Evolutionary conservation across 2,888 invertebrate genomes (phyloP), one percentile per base, ranked within the genome.

Genomic region (Himalopsyche anomala): DNA sequence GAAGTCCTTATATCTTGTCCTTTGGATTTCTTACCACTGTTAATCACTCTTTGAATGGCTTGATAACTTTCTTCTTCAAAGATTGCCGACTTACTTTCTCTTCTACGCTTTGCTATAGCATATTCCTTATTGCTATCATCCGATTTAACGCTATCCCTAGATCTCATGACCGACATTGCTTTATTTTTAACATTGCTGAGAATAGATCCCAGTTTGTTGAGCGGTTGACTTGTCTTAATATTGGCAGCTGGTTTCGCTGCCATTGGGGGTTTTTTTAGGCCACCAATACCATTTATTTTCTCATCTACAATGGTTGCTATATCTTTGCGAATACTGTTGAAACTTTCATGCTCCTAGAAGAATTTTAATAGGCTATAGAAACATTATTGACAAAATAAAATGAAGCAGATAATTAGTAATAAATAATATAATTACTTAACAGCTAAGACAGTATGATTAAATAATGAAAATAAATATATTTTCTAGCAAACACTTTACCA

Each of bases 121-220:
- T 38, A 74, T 15, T 74, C 74, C 15, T 74, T 38, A 74, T 74
- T 15, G 45, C 19, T 12, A 45, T 74, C 38, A 74, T 74, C 74
- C 36, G 74, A 74, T 84, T 51, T 84, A 9, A 86, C 19, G 12
- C 74, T 89, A 87, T 89, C 90, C 83, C 89, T 45, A 88, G 91
- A 89, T 90, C 93, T 94, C 3, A 94, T 92, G 17, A 94, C 90
- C 84, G 93, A 94, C 86, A 93, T 90, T 28, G 94, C 93, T 89
- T 93, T 94, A 83, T 91, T 92, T 90, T 94, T 94, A 0, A 94
- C 93, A 87, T 93, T 94, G 2, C 92, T 93, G 88, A 94, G 91
- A 28, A 94, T 91, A 86, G 93, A 93, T 36, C 92, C 91, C 17
- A 88, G 40, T 51, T 86, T 86, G 19, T 81, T 85, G 8, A 94